A percentile compares a stretch with the other conserved stretches of the same genome.
Evolutionary conservation across 2,113 vertebrate species (phyloP).

Genomic region (Myiopsitta monachus): DNA sequence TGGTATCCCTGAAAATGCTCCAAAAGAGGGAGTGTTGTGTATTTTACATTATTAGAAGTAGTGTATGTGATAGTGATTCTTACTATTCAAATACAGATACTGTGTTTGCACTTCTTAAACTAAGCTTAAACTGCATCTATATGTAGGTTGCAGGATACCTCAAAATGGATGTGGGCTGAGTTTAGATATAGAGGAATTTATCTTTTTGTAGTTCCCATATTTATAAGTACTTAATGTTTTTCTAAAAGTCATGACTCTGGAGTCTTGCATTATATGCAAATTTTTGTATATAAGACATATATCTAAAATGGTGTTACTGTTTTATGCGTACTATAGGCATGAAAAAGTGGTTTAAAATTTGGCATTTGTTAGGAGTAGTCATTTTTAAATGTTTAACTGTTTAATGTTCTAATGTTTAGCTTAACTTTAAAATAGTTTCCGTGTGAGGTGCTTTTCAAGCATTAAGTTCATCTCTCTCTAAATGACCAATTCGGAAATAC

Average conservation of each 20-base stretch:
- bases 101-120: background rate
- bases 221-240: background rate
- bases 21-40: conserved; percentile 5
- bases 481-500: background rate
- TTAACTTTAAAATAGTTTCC: background rate
- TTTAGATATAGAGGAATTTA: background rate
- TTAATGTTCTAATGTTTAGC: background rate
- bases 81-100: background rate
- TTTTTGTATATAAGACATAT: background rate
- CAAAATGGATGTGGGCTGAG: background rate
- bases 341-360: background rate
- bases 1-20: conserved; percentile 15
- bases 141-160: background rate
- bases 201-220: background rate
- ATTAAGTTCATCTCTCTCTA: background rate
- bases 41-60: conserved; percentile 35
- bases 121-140: background rate
- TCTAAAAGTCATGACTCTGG: background rate
- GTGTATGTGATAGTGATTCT: background rate
- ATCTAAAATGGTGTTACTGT: background rate
- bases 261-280: background rate
- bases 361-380: background rate
- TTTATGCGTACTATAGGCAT: background rate
- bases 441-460: background rate
- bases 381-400: background rate